A percentile compares a stretch with the other conserved stretches of the same genome.
Evolutionary conservation across 2,888 invertebrate species (phyloP).

Genomic region (Coelinius sp.): DNA sequence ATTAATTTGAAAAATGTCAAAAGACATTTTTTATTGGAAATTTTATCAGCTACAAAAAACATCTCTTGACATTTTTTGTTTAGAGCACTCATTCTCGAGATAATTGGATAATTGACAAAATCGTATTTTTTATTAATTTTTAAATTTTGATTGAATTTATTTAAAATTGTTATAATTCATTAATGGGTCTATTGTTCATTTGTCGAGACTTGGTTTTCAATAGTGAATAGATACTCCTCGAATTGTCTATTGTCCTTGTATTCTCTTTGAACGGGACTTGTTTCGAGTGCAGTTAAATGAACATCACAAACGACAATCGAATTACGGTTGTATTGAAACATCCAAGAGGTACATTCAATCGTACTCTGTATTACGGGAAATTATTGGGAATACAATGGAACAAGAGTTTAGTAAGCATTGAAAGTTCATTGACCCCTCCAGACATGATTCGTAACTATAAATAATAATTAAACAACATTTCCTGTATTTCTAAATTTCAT

Average conservation of each 20-base stretch:
- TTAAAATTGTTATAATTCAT: neutral
- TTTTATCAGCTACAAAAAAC: too few species aligned
- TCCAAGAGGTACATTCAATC: slow-evolving; percentile 14
- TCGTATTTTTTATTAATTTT: too few species aligned
- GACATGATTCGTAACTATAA: too few species aligned
- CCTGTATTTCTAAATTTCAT: too few species aligned
- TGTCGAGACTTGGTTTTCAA: neutral
- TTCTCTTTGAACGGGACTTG: slow-evolving; percentile 6
- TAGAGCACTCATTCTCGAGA: too few species aligned
- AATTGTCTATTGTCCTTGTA: slow-evolving; percentile 16
- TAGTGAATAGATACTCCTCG: slow-evolving; percentile 15
- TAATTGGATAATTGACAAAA: too few species aligned
- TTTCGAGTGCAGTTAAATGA: slow-evolving; percentile 21
- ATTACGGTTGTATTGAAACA: slow-evolving; percentile 10
- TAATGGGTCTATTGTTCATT: slow-evolving; percentile 1
- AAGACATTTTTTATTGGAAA: too few species aligned
- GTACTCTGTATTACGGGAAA: slow-evolving; percentile 1
- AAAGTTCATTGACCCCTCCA: neutral
- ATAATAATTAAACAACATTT: too few species aligned
- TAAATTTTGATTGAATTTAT: neutral
- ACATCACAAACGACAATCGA: slow-evolving; percentile 23
- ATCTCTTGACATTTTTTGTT: too few species aligned
- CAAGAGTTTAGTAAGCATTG: neutral
- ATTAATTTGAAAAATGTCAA: too few species aligned
- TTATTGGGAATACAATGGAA: neutral